These are phyloP conservation scores for Chlorospingus semifuscus DNA, from an alignment of 2,797 vertebrate species.

Conservation along the genomic window DNA sequence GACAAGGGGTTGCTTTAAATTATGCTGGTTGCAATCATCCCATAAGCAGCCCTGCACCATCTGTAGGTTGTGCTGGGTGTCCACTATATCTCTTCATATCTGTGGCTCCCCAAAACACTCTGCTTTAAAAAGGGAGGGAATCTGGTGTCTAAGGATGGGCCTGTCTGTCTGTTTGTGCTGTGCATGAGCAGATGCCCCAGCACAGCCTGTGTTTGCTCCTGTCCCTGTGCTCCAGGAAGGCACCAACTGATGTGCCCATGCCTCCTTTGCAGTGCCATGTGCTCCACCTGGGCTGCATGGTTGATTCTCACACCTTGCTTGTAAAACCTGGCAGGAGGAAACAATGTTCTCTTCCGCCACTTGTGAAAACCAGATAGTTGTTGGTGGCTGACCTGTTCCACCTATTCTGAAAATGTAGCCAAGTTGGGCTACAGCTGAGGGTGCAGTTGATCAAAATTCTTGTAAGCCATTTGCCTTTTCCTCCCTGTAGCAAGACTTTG, in stretches of 20 bases:
- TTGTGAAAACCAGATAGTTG: background rate
- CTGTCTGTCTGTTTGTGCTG: background rate
- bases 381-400: background rate
- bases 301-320: background rate
- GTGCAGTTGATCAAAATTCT: background rate
- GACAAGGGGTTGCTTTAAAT: background rate
- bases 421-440: background rate
- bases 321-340: background rate
- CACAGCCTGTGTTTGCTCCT: background rate
- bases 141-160: background rate
- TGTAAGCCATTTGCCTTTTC: background rate
- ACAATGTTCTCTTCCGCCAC: background rate
- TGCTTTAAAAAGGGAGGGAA: background rate
- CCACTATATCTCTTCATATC: background rate
- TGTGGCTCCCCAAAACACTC: background rate
- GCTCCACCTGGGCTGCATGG: fast-evolving
- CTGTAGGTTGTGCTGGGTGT: background rate
- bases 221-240: background rate
- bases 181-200: background rate
- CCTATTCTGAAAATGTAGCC: background rate
- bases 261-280: background rate
- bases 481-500: background rate
- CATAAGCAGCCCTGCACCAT: background rate
- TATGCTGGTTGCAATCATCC: background rate
- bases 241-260: background rate